Evolutionary conservation across 2,797 vertebrate genomes (phyloP), one percentile per base, ranked within the genome.

Genomic region (Nannoperca australis): DNA sequence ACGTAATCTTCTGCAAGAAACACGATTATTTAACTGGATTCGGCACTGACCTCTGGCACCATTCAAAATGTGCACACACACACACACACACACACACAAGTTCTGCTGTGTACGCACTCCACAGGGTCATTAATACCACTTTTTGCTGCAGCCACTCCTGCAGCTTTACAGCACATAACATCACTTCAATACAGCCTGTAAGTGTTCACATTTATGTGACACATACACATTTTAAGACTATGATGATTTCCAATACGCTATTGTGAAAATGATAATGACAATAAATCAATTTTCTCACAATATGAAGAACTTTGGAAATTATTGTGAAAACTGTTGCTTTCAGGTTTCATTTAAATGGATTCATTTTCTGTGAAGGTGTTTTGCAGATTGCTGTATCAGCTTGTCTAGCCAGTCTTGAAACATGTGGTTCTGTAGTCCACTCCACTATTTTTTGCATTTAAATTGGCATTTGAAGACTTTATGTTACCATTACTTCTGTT

Each of bases 41-140:
- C 58, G 50, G 7, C 50, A 60, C 36, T 73, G 72, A 84, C 72
- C 72, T 78, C 65, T 80, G 53, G 50, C 63, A 72, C 64, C 18
- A 56, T 59, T 55, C 36, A 67, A 63, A 42, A 32, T 40, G 44
- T 15, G 22, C 68, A 63, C 36, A 58, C 53, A 56, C 44, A 32
- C 24, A 55, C 42, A 50, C 51, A 32, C 27, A 30, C 58, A 56
- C 15, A 67, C 65, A 78, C 56, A 70, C 60, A 49, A 14, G 13
- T 40, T 15, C 47, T 77, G 79, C 74, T 64, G 60, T 32, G 11
- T 59, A 66, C 50, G 20, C 72, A 77, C 83, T 71, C 38, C 38
- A 78, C 53, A 64, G 60, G 63, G 60, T 76, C 68, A 76, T 84
- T 73, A 82, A 81, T 67, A 47, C 30, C 45, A 45, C 50, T 72